Percentiles rank a stretch among this genome's conserved stretches.
phyloP scores from a whole-genome alignment of 2,113 vertebrate genomes.

The Tamias sibiricus region DNA sequence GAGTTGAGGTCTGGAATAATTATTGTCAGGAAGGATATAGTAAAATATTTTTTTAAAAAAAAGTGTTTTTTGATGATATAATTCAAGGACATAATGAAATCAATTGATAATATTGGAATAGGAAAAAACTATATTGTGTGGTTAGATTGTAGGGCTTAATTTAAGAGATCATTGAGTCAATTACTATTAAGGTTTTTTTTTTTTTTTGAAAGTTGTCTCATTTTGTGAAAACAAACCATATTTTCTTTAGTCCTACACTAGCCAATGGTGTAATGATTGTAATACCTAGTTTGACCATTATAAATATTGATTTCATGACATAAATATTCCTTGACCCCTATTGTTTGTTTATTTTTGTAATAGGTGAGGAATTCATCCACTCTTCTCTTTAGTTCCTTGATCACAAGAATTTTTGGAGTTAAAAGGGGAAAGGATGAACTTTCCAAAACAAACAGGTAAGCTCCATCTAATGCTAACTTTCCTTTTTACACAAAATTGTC shows the following conservation, averaged over 20 bases:
- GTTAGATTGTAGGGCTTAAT: background rate
- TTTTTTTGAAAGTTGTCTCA: constrained; percentile 23
- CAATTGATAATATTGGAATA: background rate
- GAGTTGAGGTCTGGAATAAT: background rate
- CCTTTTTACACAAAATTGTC: constrained; percentile 66
- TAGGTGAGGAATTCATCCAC: constrained; percentile 99
- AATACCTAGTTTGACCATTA: constrained; percentile 41
- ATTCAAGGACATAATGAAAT: constrained; percentile 29
- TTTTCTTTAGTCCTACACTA: background rate
- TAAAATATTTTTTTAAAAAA: background rate
- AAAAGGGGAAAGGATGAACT: constrained; percentile 97
- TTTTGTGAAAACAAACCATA: constrained; percentile 49
- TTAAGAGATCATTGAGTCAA: constrained; percentile 15
- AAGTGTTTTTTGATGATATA: constrained; percentile 8
- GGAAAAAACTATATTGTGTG: background rate
- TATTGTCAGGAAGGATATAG: background rate
- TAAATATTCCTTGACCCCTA: background rate
- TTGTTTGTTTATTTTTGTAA: constrained; percentile 74
- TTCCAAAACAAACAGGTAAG: constrained; percentile 97
- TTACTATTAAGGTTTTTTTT: background rate
- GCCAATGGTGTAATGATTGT: constrained; percentile 15
- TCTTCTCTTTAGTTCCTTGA: constrained; percentile 97
- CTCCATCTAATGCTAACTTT: constrained; percentile 56
- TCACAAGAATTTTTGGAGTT: constrained; percentile 98
- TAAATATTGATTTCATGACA: constrained; percentile 53